These are phyloP conservation scores for Branchinecta sandiegonensis DNA, from an alignment of 2,888 invertebrate genomes.

Conservation along the genomic window DNA sequence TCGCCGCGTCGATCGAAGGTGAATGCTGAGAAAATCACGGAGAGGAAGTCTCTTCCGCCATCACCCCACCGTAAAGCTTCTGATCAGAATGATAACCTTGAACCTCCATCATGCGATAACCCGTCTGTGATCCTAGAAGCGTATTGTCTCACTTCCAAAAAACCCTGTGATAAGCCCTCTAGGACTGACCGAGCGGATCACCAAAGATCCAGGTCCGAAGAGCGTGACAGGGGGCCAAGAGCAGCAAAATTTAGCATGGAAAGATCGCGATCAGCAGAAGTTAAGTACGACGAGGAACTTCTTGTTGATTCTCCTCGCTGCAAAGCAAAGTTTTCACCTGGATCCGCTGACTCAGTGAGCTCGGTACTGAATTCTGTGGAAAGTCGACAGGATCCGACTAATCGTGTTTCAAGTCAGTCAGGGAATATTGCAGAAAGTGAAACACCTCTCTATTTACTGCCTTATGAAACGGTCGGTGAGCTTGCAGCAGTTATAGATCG, in stretches of 20 bases:
- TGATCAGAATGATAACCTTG: too few relatives aligned
- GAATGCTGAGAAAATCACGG: not conserved
- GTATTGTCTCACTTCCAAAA: not conserved
- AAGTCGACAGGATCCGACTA: not conserved
- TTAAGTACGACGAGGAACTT: not conserved
- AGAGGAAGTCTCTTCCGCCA: not conserved
- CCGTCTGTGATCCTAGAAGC: slow-evolving; percentile 15
- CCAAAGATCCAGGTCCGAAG: slow-evolving; percentile 8
- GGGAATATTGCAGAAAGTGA: not conserved
- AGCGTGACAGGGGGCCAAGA: not conserved
- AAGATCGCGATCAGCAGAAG: slow-evolving; percentile 3
- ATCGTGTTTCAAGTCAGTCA: not conserved
- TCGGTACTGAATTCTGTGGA: not conserved
- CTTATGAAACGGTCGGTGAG: slow-evolving; percentile 20
- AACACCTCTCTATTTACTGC: slow-evolving; percentile 17
- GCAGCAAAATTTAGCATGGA: not conserved
- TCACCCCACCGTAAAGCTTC: not conserved
- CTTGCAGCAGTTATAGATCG: slow-evolving; percentile 19
- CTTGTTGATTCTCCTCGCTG: not conserved
- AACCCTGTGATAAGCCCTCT: not conserved
- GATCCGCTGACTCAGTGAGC: too few relatives aligned
- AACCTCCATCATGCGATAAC: not conserved
- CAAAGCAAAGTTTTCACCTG: too few relatives aligned
- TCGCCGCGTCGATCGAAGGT: not conserved
- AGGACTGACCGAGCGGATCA: not conserved